Conservation (phyloP, 2,113 vertebrate species). For the Spilogale gracilis region DNA sequence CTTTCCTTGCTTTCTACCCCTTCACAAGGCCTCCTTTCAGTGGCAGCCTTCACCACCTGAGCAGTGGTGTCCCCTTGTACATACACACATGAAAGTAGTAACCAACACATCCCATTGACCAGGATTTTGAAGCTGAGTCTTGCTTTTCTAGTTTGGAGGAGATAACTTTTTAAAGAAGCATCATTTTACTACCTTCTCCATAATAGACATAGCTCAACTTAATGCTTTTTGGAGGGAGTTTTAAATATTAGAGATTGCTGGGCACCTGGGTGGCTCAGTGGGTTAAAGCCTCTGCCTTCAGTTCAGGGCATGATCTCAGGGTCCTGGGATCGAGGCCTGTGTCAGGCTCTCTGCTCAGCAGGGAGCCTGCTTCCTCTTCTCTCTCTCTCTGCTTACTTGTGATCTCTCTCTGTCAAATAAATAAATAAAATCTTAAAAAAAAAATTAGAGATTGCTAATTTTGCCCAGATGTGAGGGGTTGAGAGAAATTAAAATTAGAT, state of each 20-base stretch:
- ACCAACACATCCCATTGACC: not conserved
- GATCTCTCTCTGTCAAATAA: no score
- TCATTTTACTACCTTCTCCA: not conserved
- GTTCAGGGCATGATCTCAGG: no score
- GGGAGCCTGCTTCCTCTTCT: no score
- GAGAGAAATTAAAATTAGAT: not conserved
- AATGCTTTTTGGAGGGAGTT: not conserved
- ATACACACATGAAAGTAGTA: not conserved
- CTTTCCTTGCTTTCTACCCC: not conserved
- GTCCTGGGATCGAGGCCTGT: no score
- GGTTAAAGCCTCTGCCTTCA: no score
- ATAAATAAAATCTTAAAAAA: no score
- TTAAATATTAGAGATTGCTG: not conserved
- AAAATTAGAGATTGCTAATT: not conserved
- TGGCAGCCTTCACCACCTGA: not conserved
- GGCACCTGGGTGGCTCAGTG: no score
- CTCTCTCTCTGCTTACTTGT: no score
- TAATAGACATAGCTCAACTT: not conserved
- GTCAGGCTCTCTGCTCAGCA: no score
- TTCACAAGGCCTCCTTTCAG: not conserved
- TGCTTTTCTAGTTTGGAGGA: not conserved
- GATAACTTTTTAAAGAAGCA: not conserved
- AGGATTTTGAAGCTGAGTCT: not conserved
- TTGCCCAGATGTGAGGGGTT: not conserved
- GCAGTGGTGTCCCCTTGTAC: not conserved